A percentile compares a stretch with the other conserved stretches of the same genome.
These are phyloP conservation scores for Philopotamus ludificatus DNA, from an alignment of 1,140 invertebrate genomes.

Conservation along the genomic window DNA sequence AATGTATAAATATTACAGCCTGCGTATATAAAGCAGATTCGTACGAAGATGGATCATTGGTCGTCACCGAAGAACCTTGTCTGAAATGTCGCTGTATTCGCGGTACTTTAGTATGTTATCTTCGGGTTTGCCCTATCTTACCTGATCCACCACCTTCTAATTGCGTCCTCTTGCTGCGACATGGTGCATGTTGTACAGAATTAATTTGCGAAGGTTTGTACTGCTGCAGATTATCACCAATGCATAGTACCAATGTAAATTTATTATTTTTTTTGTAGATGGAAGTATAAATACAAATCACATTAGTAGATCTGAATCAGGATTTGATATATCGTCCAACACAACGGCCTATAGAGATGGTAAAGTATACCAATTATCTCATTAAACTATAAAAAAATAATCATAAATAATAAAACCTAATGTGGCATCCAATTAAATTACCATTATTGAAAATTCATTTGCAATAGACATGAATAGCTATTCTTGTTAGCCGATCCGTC, in stretches of 20 bases:
- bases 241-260: neutral
- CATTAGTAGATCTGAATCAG: conserved; percentile 36
- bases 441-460: too few species aligned
- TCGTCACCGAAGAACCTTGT: conserved; percentile 72
- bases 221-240: neutral
- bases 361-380: too few species aligned
- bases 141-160: conserved; percentile 70
- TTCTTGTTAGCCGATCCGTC: too few species aligned
- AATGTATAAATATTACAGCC: conserved; percentile 49
- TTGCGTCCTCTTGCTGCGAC: conserved; percentile 67
- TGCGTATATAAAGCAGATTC: conserved; percentile 67
- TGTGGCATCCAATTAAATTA: too few species aligned
- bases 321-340: conserved; percentile 31
- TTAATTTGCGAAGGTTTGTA: conserved; percentile 64
- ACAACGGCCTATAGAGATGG: conserved; percentile 23
- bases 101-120: conserved; percentile 71
- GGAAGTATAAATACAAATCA: conserved; percentile 38
- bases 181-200: conserved; percentile 72
- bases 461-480: too few species aligned
- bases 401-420: too few species aligned
- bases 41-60: conserved; percentile 62
- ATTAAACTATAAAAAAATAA: too few species aligned
- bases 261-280: conserved; percentile 41
- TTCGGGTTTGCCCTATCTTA: conserved; percentile 69
- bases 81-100: conserved; percentile 72